Percentiles rank a stretch among this genome's conserved stretches.
Evolutionary conservation across 2,888 invertebrate species (phyloP).

Genomic region (Sesamia inferens): DNA sequence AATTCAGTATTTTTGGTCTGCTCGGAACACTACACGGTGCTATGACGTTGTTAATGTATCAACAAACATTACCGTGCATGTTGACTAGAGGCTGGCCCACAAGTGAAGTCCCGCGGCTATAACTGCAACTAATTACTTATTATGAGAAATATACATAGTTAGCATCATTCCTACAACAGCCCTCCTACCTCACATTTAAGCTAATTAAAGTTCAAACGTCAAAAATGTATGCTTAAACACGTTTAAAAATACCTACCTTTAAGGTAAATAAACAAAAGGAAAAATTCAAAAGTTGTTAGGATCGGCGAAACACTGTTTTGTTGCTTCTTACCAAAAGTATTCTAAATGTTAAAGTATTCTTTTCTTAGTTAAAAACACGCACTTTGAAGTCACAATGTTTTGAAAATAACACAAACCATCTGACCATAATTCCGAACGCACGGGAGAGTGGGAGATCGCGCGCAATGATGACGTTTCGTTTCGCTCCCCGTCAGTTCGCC

Average conservation of each 20-base stretch:
- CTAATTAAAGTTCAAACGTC: not conserved
- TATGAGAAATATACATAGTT: not conserved
- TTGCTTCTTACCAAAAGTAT: conserved; percentile 4
- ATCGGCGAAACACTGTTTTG: not conserved
- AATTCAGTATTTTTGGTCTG: too few relatives aligned
- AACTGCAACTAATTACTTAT: not conserved
- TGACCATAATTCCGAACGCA: conserved; percentile 63
- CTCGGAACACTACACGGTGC: too few relatives aligned
- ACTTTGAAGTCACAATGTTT: conserved; percentile 34
- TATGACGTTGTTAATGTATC: too few relatives aligned
- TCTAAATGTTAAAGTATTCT: conserved; percentile 11
- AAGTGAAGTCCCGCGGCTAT: not conserved
- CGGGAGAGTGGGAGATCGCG: conserved; percentile 69
- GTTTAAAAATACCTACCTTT: too few relatives aligned
- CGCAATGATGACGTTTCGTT: conserved; percentile 69
- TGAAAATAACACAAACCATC: conserved; percentile 34
- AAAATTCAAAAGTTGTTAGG: not conserved
- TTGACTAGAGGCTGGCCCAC: not conserved
- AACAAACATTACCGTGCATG: too few relatives aligned
- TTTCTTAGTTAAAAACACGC: not conserved
- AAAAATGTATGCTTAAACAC: not conserved
- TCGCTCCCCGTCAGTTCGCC: conserved; percentile 75
- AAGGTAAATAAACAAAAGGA: not conserved
- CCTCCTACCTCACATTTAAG: not conserved
- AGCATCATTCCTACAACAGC: not conserved